These are phyloP conservation scores for Iphiclides podalirius DNA, from an alignment of 2,888 invertebrate genomes.

Conservation along the genomic window DNA sequence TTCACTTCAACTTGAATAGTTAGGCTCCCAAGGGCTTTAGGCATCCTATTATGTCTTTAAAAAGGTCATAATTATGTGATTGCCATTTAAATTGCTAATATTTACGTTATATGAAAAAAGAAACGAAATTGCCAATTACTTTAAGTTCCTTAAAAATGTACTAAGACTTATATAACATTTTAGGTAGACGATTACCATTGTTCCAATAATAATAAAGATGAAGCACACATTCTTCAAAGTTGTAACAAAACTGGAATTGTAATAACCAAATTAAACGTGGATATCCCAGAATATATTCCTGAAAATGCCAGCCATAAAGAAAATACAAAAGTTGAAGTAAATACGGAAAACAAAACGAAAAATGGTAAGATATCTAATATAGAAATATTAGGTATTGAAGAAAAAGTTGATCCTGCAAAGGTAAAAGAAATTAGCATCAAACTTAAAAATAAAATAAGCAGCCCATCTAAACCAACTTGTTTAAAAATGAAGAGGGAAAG, in stretches of 20 bases:
- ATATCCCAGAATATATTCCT: slow-evolving; percentile 50
- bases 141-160: too few species aligned
- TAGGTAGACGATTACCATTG: slow-evolving; percentile 31
- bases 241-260: slow-evolving; percentile 27
- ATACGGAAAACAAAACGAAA: slow-evolving; percentile 1
- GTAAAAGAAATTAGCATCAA: slow-evolving; percentile 33
- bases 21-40: too few species aligned
- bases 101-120: too few species aligned
- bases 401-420: slow-evolving; percentile 19
- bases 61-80: too few species aligned
- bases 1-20: too few species aligned
- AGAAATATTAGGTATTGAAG: neutral
- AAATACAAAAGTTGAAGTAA: slow-evolving; percentile 16
- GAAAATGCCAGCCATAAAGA: slow-evolving; percentile 18
- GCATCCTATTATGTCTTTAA: too few species aligned
- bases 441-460: slow-evolving; percentile 44
- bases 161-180: too few species aligned
- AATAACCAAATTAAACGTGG: slow-evolving; percentile 53
- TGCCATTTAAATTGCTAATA: too few species aligned
- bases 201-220: slow-evolving; percentile 5
- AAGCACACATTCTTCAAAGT: slow-evolving; percentile 7
- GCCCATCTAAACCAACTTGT: slow-evolving; percentile 35
- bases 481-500: slow-evolving; percentile 40
- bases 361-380: slow-evolving; percentile 9
- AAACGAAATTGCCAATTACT: too few species aligned